Evolutionary conservation across 2,797 vertebrate species (phyloP).

Genomic region (Myotis myotis): DNA sequence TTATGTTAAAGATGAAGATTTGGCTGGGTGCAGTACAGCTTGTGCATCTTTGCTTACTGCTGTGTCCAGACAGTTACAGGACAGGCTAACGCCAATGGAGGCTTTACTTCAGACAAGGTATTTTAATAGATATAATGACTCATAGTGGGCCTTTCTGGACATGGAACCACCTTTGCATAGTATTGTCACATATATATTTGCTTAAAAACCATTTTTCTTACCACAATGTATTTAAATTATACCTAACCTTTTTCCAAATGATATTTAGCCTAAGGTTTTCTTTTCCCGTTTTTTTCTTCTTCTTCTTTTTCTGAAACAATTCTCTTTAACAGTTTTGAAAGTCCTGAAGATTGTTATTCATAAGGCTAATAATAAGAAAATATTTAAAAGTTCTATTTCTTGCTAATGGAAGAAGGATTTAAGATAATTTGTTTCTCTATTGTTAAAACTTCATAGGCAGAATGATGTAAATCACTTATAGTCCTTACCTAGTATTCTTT

Average conservation of each 20-base stretch:
- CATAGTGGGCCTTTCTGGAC: neutral
- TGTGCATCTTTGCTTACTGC: conserved; percentile 96
- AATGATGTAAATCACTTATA: neutral
- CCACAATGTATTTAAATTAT: conserved; percentile 19
- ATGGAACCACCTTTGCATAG: neutral
- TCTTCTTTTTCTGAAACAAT: neutral
- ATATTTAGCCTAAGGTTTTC: neutral
- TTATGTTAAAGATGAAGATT: conserved; percentile 98
- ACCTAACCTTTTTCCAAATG: neutral
- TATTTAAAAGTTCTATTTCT: neutral
- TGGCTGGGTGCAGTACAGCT: conserved; percentile 95
- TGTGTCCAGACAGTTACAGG: conserved; percentile 95
- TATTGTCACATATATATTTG: neutral
- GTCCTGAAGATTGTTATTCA: neutral
- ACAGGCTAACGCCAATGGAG: conserved; percentile 96
- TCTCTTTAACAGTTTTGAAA: conserved; percentile 3
- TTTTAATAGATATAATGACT: neutral
- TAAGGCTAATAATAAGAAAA: neutral
- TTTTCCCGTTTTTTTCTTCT: neutral
- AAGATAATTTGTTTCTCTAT: neutral
- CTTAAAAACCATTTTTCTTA: neutral
- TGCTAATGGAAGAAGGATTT: neutral
- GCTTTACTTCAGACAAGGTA: conserved; percentile 98
- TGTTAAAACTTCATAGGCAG: neutral
- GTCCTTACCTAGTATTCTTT: neutral